Base-by-base conservation (phyloP, 2,797 vertebrate species). In the Fratercula arctica region DNA sequence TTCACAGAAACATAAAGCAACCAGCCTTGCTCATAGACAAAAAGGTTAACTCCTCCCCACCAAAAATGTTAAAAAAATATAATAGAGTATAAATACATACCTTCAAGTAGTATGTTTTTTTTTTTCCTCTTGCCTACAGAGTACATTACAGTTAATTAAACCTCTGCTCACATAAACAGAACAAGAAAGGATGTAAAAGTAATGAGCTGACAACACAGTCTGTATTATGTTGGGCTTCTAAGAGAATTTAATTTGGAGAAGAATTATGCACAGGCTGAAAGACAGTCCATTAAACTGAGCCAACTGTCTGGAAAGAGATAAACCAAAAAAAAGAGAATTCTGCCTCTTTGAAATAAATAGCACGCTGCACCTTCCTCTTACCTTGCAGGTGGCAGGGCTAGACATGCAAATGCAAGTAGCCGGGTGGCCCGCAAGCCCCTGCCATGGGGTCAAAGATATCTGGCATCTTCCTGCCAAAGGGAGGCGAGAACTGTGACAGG, bases 241-340 rank as follows among this genome's bases (percentile, higher is more conserved):
- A 97, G 97, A 98, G 98, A 98, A 98, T 98, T 98, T 98, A 98
- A 98, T 98, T 98, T 98, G 97, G 96, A 97, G 97, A 98, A 98
- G 98, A 98, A 98, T 98, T 98, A 98, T 98, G 97, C 97, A 96
- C 92, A 97, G 81, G 89, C 90, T 74, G 97, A 98, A 98, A 96
- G 98, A 97, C 97, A 97, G 98, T 98, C 98, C 97, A 97, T 98
- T 98, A 97, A 98, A 98, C 97, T 92, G 97, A 98, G 94, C 96
- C 97, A 98, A 98, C 97, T 98, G 95, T 97, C 97, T 98, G 97
- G 97, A 98, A 98, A 98, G 96, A 98, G 97, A 98, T 97, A 98
- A 98, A 98, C 94, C 89, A 94, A 95, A 97, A 97, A 96, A 85
- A 80, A 68, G 87, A 87, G 77, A 41, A 79, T 94, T 97, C 94